phyloP scores from a whole-genome alignment of 1,140 invertebrate genomes.

The Phortica variegata region DNA sequence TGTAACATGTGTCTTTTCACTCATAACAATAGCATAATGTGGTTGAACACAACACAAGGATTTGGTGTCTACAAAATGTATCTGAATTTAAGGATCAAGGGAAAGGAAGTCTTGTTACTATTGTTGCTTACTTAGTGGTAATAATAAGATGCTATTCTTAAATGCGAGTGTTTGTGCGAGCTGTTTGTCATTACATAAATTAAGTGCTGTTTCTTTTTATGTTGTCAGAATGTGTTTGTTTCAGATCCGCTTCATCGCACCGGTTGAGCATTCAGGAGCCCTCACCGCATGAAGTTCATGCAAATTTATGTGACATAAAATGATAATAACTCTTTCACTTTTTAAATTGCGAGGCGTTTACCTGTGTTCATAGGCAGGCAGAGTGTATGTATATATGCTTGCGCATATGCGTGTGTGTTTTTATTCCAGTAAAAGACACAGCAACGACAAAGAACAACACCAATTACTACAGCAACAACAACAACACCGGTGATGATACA shows the following conservation, averaged over 20 bases:
- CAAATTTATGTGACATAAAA: constrained; percentile 40
- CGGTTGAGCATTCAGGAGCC: constrained; percentile 10
- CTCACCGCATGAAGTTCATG: constrained; percentile 9
- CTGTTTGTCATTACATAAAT: constrained; percentile 19
- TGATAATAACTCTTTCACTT: constrained; percentile 40
- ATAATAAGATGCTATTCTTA: no score
- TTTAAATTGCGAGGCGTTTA: constrained; percentile 35
- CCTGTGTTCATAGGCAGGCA: constrained; percentile 23
- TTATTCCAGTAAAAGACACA: no score
- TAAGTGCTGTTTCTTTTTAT: constrained; percentile 16
- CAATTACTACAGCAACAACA: no score
- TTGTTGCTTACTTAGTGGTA: no score
- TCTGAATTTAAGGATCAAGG: no score
- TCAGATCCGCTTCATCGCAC: no score
- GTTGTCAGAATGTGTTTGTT: no score
- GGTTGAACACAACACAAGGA: no score
- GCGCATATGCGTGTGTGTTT: not conserved
- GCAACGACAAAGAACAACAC: no score
- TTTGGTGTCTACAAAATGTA: no score
- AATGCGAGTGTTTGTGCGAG: constrained; percentile 9
- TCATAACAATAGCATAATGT: not conserved
- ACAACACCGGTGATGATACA: no score
- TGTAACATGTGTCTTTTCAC: not conserved
- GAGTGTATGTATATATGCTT: constrained; percentile 8
- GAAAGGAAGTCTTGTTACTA: no score